Base-by-base conservation (phyloP, 2,797 vertebrate species). In the Tinamus major region DNA sequence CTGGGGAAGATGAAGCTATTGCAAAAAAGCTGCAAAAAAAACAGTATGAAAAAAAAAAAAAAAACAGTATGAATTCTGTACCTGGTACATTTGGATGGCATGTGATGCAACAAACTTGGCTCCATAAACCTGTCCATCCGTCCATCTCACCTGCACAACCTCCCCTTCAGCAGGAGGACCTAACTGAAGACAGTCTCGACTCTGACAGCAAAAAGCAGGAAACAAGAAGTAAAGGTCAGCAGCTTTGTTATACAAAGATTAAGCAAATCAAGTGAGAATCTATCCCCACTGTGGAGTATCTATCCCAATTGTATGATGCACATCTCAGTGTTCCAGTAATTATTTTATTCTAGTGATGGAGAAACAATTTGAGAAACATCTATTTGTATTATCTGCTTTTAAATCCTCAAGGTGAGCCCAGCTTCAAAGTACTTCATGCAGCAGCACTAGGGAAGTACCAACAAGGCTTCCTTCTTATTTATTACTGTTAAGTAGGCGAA, bases 1-100 rank as follows among this genome's bases (percentile, higher is more conserved):
- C 59, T 35, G 13, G 24, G 59, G 23, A 62, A 35, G 53, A 31
- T 10, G 14, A 61, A 62, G 13, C 37, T 20, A 49, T 17, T 49
- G 65, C 35, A 37, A n/a, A n/a, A n/a, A n/a, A n/a, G n/a, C n/a
- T n/a, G n/a, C n/a, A 10, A 18, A 59, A 31, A 61, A 48, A 23
- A 48, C 7, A 33, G 5, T 11, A 44, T 9, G 2, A 74, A 0
- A 10, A 18, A 59, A 31, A 61, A 48, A 10, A 18, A 59, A 31
- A 61, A 48, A 23, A 48, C 7, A 33, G 5, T 11, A 44, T 9
- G 2, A 74, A 0, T 62, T 59, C 20, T 35, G 18, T 96, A 99
- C 99, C 99, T 99, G 98, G 95, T 99, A 99, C 99, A 99, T 99
- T 65, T 99, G 99, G 96, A 99, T 99, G 85, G 98, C 98, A 76